A percentile compares a stretch with the other conserved stretches of the same genome.
Conservation (phyloP, 1,140 invertebrate genomes). For the Heliconius congener region DNA sequence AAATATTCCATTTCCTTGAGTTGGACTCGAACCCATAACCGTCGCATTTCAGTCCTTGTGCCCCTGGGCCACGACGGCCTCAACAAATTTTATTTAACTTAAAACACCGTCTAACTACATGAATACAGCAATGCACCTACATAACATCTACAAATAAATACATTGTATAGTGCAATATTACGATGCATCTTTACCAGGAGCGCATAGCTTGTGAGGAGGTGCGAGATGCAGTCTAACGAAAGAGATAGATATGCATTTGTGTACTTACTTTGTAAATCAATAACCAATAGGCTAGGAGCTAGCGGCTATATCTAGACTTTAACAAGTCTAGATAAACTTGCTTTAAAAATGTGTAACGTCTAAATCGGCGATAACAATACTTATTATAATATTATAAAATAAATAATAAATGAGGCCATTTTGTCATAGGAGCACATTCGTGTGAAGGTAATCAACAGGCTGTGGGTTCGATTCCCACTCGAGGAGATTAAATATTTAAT, state of each 20-base stretch:
- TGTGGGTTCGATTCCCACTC: too few species aligned
- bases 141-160: neutral
- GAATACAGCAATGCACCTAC: neutral
- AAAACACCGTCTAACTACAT: neutral
- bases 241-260: conserved; percentile 13
- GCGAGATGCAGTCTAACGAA: conserved; percentile 8
- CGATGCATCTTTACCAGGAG: neutral
- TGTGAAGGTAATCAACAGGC: too few species aligned
- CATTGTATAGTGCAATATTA: neutral
- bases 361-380: neutral
- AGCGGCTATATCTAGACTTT: neutral
- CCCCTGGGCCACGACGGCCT: too few species aligned
- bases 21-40: too few species aligned
- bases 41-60: too few species aligned
- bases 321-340: neutral
- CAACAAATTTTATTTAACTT: neutral
- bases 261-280: conserved; percentile 11
- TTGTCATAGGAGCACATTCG: too few species aligned
- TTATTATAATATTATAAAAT: too few species aligned
- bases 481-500: too few species aligned
- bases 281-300: conserved; percentile 2
- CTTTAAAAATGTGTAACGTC: neutral
- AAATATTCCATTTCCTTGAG: too few species aligned
- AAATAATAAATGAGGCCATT: too few species aligned
- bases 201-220: neutral